Base-by-base conservation (phyloP, 2,888 invertebrate species). In the Petrophora chlorosata region DNA sequence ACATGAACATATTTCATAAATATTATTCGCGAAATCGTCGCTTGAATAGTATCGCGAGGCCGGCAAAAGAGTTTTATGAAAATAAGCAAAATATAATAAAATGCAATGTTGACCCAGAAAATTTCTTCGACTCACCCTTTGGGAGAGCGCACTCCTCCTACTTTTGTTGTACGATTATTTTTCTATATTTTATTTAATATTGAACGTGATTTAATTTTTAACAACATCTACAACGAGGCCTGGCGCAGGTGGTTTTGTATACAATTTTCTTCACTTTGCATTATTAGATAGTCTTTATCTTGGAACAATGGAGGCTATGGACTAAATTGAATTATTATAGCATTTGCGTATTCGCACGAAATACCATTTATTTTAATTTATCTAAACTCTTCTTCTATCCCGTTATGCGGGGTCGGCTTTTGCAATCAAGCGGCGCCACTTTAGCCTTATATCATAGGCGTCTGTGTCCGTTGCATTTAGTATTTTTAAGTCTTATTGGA, bases 171-270 rank as follows among this genome's bases (percentile, higher is more conserved):
- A 58, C 61, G 55, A 72, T 65, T 63, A 63, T 67, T n/a, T 67
- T 76, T 23, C n/a, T 65, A 63, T 65, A 61, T 64, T 67, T 63
- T 69, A 74, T 79, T 79, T 79, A 76, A 82, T 76, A 76, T 70
- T 66, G 70, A 73, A 80, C 77, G 78, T 82, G 81, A 75, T 65
- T 57, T 80, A 66, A 77, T 76, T 76, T 69, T 64, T 64, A 42
- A 40, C 32, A 29, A 36, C 26, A 16, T 39, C 29, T 14, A 5
- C 5, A 33, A 35, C 29, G 29, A 35, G 34, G 8, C 13, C 22
- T 29, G 5, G 35, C 5, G 10, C 14, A 8, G 2, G 16, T n/a
- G 3, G 13, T 14, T 25, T 25, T 33, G 17, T 1, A n/a, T 15
- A 23, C 19, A 4, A 9, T 10, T 8, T 3, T 13, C 12, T 10